Evolutionary conservation across 2,888 invertebrate genomes (phyloP), one percentile per base, ranked within the genome.

Genomic region (Flexamia atlantica): DNA sequence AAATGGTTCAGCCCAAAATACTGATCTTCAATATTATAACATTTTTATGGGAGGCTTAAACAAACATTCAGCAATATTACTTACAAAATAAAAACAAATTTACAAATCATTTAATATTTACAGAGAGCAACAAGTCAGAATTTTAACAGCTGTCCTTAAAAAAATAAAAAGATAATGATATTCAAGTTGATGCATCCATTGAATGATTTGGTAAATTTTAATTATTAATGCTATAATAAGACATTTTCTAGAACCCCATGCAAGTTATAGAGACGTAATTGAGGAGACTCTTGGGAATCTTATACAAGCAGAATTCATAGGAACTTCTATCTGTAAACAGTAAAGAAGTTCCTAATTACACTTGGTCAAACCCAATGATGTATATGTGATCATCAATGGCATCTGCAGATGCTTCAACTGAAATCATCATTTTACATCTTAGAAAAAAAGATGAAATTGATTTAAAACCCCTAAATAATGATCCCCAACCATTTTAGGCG

Each of bases 1-100:
- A 81, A 68, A 68, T 42, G 28, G 81, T 81, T 68, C 50, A 46
- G 81, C 68, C 46, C 81, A 64, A 81, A 81, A 81, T 81, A 81
- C 81, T 81, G 81, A 81, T 81, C 74, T 76, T 76, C n/a, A 42
- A 40, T 76, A 40, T 40, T 17, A 40, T 40, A 76, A 36, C 32
- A 28, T 40, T 68, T 36, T 17, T 36, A 76, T 40, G 46, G 46
- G 36, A 76, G 42, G 74, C 42, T 76, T 5, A 46, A 76, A 72
- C 17, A 40, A 76, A 76, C 5, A 42, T 28, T 25, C 40, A 76
- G 25, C 50, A 10, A 46, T 28, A 76, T 20, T 46, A 76, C 42
- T 76, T 76, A 76, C 50, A 46, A 76, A 76, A 28, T 76, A 46
- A 76, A 70, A 76, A 76, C 74, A 76, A n/a, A 76, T 76, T 76